phyloP scores from a whole-genome alignment of 37 sponge, comb jelly and placozoan genomes.

The Geodia barretti region DNA sequence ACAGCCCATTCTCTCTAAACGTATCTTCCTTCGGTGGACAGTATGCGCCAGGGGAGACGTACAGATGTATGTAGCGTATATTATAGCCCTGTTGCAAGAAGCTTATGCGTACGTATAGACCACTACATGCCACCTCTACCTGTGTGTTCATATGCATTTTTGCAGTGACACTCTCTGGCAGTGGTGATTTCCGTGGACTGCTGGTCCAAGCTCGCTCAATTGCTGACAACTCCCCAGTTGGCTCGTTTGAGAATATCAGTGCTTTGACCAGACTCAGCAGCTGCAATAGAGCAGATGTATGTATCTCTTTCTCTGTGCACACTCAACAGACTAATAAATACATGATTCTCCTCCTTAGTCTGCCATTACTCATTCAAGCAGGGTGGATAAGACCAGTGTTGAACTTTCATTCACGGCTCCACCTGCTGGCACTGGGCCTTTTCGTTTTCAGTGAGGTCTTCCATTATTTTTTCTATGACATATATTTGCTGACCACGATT shows the following conservation, averaged over 20 bases:
- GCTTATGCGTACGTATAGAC: too few relatives aligned
- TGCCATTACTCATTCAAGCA: background rate
- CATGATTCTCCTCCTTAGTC: background rate
- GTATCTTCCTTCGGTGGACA: background rate
- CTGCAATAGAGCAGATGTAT: background rate
- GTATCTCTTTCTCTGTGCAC: background rate
- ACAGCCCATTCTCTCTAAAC: background rate
- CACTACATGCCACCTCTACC: too few relatives aligned
- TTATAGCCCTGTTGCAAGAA: too few relatives aligned
- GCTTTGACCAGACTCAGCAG: background rate
- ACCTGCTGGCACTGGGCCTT: background rate
- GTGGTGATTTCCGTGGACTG: conserved; percentile 3
- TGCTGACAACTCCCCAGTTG: background rate
- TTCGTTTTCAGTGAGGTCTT: background rate
- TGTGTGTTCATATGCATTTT: too few relatives aligned
- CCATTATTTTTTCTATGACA: too few relatives aligned
- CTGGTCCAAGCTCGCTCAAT: conserved; percentile 46
- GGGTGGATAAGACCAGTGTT: background rate
- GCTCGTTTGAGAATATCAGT: background rate
- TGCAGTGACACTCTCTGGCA: conserved; percentile 1
- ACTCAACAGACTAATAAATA: background rate
- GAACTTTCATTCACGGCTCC: background rate
- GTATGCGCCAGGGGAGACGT: background rate
- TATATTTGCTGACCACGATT: too few relatives aligned
- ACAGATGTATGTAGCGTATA: too few relatives aligned